Percentiles rank a stretch among this genome's conserved stretches.
phyloP scores from a whole-genome alignment of 2,797 vertebrate species.

The Delichon dasypus region DNA sequence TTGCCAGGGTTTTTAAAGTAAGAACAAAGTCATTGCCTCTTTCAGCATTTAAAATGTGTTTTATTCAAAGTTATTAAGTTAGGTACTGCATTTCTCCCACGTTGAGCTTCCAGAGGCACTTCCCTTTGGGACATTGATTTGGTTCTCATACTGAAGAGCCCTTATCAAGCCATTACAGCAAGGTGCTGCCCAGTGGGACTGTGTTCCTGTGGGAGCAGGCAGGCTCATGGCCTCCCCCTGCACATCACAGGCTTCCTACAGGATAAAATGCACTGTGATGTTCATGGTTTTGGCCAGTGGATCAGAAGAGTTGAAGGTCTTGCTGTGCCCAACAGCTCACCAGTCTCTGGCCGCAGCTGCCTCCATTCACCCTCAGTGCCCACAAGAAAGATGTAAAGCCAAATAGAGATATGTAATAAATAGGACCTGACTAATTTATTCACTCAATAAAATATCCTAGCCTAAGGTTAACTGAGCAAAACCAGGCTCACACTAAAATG shows the following conservation, averaged over 20 bases:
- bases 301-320: neutral
- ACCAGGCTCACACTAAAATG: neutral
- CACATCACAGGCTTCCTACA: neutral
- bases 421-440: slow-evolving; percentile 63
- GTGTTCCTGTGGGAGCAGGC: neutral
- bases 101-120: neutral
- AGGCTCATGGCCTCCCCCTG: neutral
- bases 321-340: neutral
- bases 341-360: neutral
- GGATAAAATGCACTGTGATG: neutral
- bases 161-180: neutral
- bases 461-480: slow-evolving; percentile 66
- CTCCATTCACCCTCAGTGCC: neutral
- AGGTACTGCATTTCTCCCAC: neutral
- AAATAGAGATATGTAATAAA: slow-evolving; percentile 49
- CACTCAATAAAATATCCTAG: slow-evolving; percentile 52
- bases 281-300: fast-evolving
- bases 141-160: neutral
- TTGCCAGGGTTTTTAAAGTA: neutral
- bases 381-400: neutral
- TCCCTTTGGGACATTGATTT: neutral
- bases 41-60: neutral
- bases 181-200: neutral
- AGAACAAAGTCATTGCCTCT: neutral
- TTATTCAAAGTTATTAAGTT: neutral